Percentiles rank a stretch among this genome's conserved stretches.
phyloP scores from a whole-genome alignment of 2,888 invertebrate species.

The Lasioglossum morio region DNA sequence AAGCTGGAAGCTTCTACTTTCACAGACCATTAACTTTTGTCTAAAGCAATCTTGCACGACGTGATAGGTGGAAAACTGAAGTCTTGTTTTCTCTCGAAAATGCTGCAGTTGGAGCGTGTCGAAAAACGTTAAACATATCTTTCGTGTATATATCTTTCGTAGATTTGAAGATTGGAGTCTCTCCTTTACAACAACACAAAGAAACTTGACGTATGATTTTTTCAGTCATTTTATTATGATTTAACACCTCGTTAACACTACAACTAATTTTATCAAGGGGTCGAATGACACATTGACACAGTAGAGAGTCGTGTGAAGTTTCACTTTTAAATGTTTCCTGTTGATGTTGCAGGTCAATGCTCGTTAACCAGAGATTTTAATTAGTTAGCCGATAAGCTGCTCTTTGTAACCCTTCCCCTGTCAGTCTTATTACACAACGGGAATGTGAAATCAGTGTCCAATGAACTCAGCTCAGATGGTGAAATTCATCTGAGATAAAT shows the following conservation, averaged over 20 bases:
- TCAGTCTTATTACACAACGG: background rate
- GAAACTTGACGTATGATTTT: background rate
- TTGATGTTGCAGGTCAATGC: background rate
- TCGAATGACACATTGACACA: background rate
- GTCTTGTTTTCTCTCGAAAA: background rate
- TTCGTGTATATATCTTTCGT: background rate
- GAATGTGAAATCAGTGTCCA: background rate
- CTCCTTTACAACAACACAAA: background rate
- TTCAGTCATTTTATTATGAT: no score
- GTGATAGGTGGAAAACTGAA: background rate
- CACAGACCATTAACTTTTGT: background rate
- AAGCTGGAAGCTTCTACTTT: background rate
- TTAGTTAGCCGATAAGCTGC: background rate
- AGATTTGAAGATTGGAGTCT: background rate
- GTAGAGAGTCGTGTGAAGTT: background rate
- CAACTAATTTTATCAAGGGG: background rate
- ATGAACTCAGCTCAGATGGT: background rate
- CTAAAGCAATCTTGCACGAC: no score
- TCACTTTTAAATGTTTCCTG: background rate
- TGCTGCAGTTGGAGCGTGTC: background rate
- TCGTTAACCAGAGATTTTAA: background rate
- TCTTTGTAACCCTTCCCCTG: background rate
- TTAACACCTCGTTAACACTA: background rate
- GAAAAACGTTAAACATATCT: background rate
- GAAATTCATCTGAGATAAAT: background rate